phyloP scores from a whole-genome alignment of 2,888 invertebrate species.

The Brachyopa scutellaris region DNA sequence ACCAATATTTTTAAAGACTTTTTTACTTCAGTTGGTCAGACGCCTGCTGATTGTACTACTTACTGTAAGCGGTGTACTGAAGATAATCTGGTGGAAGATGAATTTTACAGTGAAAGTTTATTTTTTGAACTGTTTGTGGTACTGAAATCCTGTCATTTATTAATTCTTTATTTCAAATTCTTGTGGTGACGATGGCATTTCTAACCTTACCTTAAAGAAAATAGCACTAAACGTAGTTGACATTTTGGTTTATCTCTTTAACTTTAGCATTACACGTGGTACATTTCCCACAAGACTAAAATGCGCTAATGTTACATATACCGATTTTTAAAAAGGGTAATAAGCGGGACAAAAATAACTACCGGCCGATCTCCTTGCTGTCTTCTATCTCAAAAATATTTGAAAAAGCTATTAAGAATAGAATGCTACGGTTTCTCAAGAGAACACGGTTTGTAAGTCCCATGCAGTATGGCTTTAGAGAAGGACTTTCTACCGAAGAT shows the following conservation, averaged over 20 bases:
- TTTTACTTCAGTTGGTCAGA: constrained; percentile 11
- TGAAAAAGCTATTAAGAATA: too few species aligned
- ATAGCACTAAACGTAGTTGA: background rate
- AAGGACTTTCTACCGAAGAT: too few species aligned
- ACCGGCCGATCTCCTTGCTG: too few species aligned
- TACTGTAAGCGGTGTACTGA: background rate
- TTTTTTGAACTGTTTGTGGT: background rate
- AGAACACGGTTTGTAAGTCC: too few species aligned
- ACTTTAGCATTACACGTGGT: background rate
- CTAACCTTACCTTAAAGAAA: background rate
- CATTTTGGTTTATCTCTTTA: background rate
- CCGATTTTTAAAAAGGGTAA: too few species aligned
- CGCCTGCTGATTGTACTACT: background rate
- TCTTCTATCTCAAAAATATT: too few species aligned
- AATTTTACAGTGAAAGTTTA: background rate
- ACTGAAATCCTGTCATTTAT: background rate
- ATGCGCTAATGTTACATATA: too few species aligned
- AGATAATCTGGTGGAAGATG: too few species aligned
- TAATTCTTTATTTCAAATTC: background rate
- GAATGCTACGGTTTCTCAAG: too few species aligned
- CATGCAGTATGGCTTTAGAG: too few species aligned
- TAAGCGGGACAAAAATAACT: too few species aligned
- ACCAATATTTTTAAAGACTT: background rate
- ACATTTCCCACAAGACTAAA: too few species aligned
- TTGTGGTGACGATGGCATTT: background rate